These are phyloP conservation scores for Pelagia noctiluca DNA, from an alignment of 30 jellyfish, hydroid and myxozoan genomes.

Conservation along the genomic window DNA sequence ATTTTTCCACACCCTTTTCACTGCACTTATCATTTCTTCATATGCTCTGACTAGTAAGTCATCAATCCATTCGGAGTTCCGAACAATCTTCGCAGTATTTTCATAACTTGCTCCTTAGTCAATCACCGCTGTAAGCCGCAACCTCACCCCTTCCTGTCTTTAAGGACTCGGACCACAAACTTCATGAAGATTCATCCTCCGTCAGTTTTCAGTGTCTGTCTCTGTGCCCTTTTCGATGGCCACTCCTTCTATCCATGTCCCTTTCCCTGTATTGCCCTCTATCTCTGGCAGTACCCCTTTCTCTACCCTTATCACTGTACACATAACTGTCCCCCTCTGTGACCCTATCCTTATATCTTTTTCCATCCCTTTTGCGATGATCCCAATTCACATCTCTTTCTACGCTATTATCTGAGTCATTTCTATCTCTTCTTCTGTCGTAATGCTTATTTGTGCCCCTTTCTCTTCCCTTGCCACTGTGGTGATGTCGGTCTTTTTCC, in stretches of 20 bases:
- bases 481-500: background rate
- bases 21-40: no score
- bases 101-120: background rate
- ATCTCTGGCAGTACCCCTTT: no score
- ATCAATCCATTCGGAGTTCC: no score
- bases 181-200: background rate
- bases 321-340: background rate
- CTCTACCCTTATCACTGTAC: background rate
- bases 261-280: conserved; percentile 1
- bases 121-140: no score
- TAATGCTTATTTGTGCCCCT: background rate
- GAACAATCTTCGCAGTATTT: background rate
- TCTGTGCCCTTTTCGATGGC: background rate
- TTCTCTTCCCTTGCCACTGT: no score
- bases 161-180: background rate
- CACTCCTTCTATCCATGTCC: conserved; percentile 5
- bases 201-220: background rate
- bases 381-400: no score
- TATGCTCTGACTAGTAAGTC: no score
- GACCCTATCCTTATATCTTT: background rate
- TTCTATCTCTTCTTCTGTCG: background rate
- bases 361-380: conserved; percentile 5
- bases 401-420: no score
- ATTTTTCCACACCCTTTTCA: no score
- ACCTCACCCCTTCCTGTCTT: background rate